Percentiles rank a stretch among this genome's conserved stretches.
Conservation (phyloP, 2,888 invertebrate genomes). For the Xanthostigma xanthostigma region DNA sequence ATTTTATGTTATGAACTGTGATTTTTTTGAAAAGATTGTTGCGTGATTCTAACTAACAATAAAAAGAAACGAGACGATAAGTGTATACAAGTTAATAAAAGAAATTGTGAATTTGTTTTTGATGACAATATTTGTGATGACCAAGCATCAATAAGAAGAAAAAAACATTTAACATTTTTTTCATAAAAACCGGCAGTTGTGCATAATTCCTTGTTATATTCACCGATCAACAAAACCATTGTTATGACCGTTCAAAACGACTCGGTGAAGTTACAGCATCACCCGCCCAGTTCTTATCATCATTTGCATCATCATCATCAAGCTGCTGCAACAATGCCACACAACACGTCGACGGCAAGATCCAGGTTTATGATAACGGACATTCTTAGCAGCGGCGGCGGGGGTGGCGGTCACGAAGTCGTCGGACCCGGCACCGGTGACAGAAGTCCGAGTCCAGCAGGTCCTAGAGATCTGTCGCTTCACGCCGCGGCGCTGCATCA, state of each 20-base stretch:
- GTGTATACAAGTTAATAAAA: no score
- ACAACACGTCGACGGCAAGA: slow-evolving; percentile 48
- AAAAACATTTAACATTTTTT: no score
- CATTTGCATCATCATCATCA: slow-evolving; percentile 21
- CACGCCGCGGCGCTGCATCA: slow-evolving; percentile 23
- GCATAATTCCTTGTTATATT: no score
- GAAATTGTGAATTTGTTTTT: no score
- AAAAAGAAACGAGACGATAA: no score
- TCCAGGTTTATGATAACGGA: slow-evolving; percentile 85
- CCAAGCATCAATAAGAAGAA: no score
- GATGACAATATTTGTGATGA: no score
- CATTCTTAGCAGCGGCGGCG: slow-evolving; percentile 50
- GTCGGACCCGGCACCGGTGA: slow-evolving; percentile 42
- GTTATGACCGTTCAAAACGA: slow-evolving; percentile 34
- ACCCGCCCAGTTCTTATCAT: slow-evolving; percentile 12
- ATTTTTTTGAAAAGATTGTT: no score
- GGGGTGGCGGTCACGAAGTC: slow-evolving; percentile 38
- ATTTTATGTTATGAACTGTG: no score
- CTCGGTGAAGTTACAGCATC: slow-evolving; percentile 28
- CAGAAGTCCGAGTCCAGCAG: slow-evolving; percentile 36
- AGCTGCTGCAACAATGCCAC: slow-evolving; percentile 28
- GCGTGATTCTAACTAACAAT: no score
- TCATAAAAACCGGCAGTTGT: no score
- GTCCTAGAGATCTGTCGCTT: slow-evolving; percentile 37
- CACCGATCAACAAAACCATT: slow-evolving; percentile 10